These are phyloP conservation scores for Chinchilla lanigera DNA, from an alignment of 2,113 vertebrate species.

Conservation along the genomic window DNA sequence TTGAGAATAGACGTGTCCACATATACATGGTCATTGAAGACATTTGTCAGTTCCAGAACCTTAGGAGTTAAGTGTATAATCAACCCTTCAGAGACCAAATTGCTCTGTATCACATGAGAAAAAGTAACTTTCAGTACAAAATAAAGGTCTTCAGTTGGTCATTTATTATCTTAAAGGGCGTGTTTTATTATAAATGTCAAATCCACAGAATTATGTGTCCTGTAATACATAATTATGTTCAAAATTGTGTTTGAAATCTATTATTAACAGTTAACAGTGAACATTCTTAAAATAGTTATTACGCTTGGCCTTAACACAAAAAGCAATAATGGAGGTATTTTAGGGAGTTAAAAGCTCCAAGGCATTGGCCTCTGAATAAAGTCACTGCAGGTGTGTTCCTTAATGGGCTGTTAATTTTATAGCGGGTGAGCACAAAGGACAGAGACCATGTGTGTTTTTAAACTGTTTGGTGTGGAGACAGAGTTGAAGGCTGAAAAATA, in stretches of 20 bases:
- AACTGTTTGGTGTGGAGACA: conserved; percentile 71
- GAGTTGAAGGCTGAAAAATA: conserved; percentile 71
- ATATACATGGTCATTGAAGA: conserved; percentile 59
- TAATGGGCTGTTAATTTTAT: conserved; percentile 80
- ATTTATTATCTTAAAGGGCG: conserved; percentile 76
- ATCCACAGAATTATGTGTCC: conserved; percentile 78
- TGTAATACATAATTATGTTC: conserved; percentile 81
- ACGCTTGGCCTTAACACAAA: conserved; percentile 81
- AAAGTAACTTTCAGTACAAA: conserved; percentile 75
- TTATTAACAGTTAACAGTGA: conserved; percentile 83
- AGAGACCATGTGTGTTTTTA: conserved; percentile 76
- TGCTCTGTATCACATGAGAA: conserved; percentile 51
- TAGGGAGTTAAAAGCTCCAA: conserved; percentile 78
- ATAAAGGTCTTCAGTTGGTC: conserved; percentile 71
- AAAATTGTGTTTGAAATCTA: conserved; percentile 81
- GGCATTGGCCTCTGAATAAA: conserved; percentile 76
- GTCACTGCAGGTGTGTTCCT: conserved; percentile 78
- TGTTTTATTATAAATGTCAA: conserved; percentile 82
- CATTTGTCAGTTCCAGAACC: conserved; percentile 15
- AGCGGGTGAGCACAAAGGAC: conserved; percentile 75
- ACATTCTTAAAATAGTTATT: conserved; percentile 83
- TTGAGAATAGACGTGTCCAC: conserved; percentile 22
- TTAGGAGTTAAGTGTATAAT: conserved; percentile 72
- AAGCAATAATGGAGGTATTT: conserved; percentile 80
- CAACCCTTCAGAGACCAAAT: conserved; percentile 65